Evolutionary conservation across 2,888 invertebrate genomes (phyloP).

Genomic region (Brachypterus glaber): DNA sequence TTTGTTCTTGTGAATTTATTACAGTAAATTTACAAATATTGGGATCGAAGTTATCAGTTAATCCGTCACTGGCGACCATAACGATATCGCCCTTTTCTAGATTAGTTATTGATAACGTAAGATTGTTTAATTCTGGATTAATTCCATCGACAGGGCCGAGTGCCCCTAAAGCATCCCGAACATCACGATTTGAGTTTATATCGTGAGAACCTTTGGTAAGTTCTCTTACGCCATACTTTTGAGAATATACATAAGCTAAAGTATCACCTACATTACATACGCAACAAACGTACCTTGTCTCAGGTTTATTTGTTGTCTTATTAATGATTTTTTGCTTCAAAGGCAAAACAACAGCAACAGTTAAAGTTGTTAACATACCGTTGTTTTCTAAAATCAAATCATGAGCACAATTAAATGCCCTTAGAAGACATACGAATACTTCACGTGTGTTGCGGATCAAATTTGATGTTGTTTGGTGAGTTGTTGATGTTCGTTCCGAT

Average conservation of each 20-base stretch:
- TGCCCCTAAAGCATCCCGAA: slow-evolving; percentile 82
- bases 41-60: slow-evolving; percentile 86
- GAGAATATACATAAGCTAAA: slow-evolving; percentile 75
- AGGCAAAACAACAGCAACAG: slow-evolving; percentile 66
- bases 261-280: slow-evolving; percentile 86
- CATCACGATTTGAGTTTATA: slow-evolving; percentile 71
- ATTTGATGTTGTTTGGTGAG: slow-evolving; percentile 21
- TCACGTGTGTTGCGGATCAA: slow-evolving; percentile 52
- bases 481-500: slow-evolving; percentile 4
- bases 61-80: slow-evolving; percentile 80
- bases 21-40: slow-evolving; percentile 81
- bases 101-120: slow-evolving; percentile 75
- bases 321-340: slow-evolving; percentile 36
- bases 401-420: slow-evolving; percentile 78
- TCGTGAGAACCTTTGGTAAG: slow-evolving; percentile 76
- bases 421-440: slow-evolving; percentile 64
- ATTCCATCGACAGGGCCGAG: slow-evolving; percentile 77
- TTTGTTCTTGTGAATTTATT: no score
- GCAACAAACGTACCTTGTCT: slow-evolving; percentile 59
- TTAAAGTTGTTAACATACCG: slow-evolving; percentile 67
- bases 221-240: slow-evolving; percentile 69
- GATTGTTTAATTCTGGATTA: slow-evolving; percentile 77
- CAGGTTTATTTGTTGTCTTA: slow-evolving; percentile 16
- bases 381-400: slow-evolving; percentile 73
- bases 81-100: slow-evolving; percentile 74